These are phyloP conservation scores for Hesperia comma DNA, from an alignment of 2,888 invertebrate genomes.

Conservation along the genomic window DNA sequence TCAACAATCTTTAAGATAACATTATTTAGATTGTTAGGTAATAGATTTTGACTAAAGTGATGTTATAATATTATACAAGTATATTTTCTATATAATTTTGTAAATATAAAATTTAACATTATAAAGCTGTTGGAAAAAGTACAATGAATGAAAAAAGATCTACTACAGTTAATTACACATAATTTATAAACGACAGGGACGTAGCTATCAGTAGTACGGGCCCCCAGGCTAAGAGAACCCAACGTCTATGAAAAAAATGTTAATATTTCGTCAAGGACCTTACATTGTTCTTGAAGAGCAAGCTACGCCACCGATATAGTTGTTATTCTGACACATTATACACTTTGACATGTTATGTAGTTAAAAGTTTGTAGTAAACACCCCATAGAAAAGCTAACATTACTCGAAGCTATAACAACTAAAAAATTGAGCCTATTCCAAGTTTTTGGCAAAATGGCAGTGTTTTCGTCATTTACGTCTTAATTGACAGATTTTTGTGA, in stretches of 20 bases:
- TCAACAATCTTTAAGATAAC: constrained; percentile 3
- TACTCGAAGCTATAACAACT: constrained; percentile 23
- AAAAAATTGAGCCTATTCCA: constrained; percentile 28
- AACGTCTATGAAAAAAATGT: no score
- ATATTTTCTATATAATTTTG: background rate
- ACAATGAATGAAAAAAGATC: background rate
- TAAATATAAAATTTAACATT: background rate
- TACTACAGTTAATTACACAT: no score
- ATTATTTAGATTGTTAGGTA: background rate
- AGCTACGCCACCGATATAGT: no score
- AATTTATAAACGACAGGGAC: no score
- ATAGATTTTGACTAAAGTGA: background rate
- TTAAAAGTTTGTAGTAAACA: constrained; percentile 4
- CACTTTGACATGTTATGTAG: constrained; percentile 1
- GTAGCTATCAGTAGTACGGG: no score
- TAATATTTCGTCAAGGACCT: no score
- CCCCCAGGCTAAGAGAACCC: no score
- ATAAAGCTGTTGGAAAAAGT: background rate
- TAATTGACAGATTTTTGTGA: constrained; percentile 49
- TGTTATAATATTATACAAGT: background rate
- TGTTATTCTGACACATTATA: constrained; percentile 21
- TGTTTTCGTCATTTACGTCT: constrained; percentile 49
- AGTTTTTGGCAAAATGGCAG: constrained; percentile 65
- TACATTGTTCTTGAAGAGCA: no score
- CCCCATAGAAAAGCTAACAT: constrained; percentile 17